phyloP scores from a whole-genome alignment of 2,888 invertebrate species.

The Priocnemis perturbator region DNA sequence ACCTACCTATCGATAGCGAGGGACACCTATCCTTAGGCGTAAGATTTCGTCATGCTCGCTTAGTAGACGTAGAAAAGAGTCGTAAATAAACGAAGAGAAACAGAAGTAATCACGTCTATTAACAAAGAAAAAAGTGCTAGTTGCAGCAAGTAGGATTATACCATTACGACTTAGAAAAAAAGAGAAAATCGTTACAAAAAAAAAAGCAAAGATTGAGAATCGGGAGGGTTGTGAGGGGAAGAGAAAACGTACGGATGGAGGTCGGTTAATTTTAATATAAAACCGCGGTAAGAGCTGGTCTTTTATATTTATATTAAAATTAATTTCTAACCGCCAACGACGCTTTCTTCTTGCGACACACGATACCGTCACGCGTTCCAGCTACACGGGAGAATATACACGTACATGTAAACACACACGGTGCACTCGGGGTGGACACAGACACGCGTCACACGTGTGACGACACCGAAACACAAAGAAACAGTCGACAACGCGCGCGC shows the following conservation, averaged over 20 bases:
- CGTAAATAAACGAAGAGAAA: constrained; percentile 4
- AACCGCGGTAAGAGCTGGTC: constrained; percentile 64
- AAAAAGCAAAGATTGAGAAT: constrained; percentile 13
- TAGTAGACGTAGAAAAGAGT: constrained; percentile 43
- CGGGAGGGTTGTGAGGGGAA: not conserved
- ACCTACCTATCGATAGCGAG: constrained; percentile 31
- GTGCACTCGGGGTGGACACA: constrained; percentile 1
- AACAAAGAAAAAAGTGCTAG: constrained; percentile 8
- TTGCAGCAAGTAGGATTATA: not conserved
- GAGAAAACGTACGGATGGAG: constrained; percentile 25
- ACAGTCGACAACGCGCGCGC: constrained; percentile 18
- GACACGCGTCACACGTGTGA: too few species aligned
- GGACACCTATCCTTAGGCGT: constrained; percentile 50
- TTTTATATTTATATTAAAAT: constrained; percentile 66
- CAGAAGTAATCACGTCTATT: constrained; percentile 13
- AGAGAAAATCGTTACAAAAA: constrained; percentile 11
- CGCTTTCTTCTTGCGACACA: constrained; percentile 45
- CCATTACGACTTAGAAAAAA: constrained; percentile 16
- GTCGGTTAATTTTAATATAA: constrained; percentile 64
- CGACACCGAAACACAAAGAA: constrained; percentile 6
- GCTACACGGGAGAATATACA: constrained; percentile 1
- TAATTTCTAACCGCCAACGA: constrained; percentile 47
- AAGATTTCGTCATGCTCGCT: constrained; percentile 57
- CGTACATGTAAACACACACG: constrained; percentile 11
- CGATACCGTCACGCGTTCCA: not conserved